These are phyloP conservation scores for Phylloscopus trochiloides DNA, from an alignment of 2,113 vertebrate species.

Conservation along the genomic window DNA sequence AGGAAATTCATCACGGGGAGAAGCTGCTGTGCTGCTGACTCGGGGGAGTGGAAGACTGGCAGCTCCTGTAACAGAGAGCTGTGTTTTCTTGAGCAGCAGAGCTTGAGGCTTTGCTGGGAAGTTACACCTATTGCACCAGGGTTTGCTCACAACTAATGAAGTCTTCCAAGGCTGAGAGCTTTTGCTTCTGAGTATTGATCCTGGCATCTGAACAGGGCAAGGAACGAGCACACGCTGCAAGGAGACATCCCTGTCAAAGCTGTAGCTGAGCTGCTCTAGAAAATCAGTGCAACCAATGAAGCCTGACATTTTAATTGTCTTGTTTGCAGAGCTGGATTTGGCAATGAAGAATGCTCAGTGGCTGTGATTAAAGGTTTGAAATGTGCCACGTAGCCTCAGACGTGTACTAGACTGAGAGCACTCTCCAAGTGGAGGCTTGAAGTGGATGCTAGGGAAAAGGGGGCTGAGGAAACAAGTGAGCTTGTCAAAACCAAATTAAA, in stretches of 20 bases:
- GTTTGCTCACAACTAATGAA: neutral
- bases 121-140: neutral
- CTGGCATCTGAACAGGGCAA: neutral
- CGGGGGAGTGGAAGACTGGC: neutral
- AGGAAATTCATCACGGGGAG: neutral
- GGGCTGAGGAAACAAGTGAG: neutral
- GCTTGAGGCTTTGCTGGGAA: neutral
- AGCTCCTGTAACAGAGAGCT: neutral
- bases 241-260: neutral
- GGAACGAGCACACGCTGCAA: neutral
- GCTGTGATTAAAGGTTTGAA: conserved; percentile 2
- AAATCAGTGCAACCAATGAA: neutral
- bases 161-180: neutral
- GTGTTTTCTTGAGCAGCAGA: neutral
- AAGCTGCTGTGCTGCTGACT: neutral
- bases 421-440: neutral
- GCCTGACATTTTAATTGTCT: conserved; percentile 1
- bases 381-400: neutral
- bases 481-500: conserved; percentile 24
- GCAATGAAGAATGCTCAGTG: neutral
- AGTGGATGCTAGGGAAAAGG: neutral
- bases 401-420: no score
- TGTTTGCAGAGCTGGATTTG: neutral
- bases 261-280: neutral
- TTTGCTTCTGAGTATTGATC: neutral